A percentile compares a stretch with the other conserved stretches of the same genome.
Conservation (phyloP, 2,113 vertebrate species). For the Phainopepla nitens region DNA sequence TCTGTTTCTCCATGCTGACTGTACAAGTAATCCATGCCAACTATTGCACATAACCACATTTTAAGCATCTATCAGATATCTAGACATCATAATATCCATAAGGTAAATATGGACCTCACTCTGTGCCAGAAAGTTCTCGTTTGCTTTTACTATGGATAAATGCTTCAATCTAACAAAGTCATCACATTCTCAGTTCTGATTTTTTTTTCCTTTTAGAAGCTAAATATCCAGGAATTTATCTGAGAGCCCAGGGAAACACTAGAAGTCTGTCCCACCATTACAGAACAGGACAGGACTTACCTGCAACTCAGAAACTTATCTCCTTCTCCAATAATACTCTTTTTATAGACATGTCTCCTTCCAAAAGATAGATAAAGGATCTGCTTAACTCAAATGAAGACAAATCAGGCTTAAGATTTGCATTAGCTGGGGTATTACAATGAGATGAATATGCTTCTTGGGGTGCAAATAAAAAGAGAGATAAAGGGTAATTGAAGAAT, state of each 20-base stretch:
- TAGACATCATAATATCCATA: background rate
- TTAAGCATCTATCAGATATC: background rate
- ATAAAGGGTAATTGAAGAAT: background rate
- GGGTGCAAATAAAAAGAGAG: background rate
- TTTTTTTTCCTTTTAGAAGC: background rate
- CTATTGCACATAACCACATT: background rate
- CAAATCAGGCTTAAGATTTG: background rate
- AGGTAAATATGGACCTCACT: background rate
- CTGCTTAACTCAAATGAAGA: background rate
- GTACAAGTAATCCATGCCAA: background rate
- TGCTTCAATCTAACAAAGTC: background rate
- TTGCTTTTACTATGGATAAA: background rate
- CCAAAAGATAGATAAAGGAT: background rate
- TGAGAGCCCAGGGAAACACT: background rate
- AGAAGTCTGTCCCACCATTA: background rate
- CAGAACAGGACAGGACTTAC: background rate
- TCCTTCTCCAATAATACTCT: background rate
- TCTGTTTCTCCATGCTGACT: background rate
- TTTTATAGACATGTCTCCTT: background rate
- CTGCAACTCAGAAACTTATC: background rate
- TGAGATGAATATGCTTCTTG: background rate
- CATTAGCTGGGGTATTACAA: background rate
- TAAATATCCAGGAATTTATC: background rate
- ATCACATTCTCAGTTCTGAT: background rate
- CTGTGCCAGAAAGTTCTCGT: background rate